Base-by-base conservation (phyloP, 2,797 vertebrate genomes). In the Myioborus melanocephalus region DNA sequence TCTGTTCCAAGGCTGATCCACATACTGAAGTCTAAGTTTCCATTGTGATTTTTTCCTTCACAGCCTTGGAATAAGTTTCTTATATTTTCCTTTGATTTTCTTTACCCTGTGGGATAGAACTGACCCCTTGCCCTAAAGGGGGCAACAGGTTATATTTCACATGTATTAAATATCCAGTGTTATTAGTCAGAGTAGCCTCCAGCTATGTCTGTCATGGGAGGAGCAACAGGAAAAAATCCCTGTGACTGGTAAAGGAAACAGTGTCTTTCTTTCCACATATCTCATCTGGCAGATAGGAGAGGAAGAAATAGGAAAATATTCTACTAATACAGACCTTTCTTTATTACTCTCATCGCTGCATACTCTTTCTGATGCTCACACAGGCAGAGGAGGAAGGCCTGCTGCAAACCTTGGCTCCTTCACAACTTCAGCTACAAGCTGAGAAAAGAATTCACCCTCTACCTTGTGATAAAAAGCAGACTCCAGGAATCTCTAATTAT, bases 401-500 rank as follows among this genome's bases (percentile, higher is more conserved):
- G 46, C 68, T 93, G 56, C 57, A 87, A 49, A 64, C 46, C 68
- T 56, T 89, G 87, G 56, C 68, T 94, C 53, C 50, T 87, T 61
- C 71, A 57, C 1, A 2, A 75, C 53, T 75, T 39, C 60, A 92
- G 55, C 39, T 61, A 52, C 4, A 1, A 89, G 66, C 39, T 27
- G 50, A 85, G 84, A 55, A 75, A 90, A 87, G 60, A 87, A 92
- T 81, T 81, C 68, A 61, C 55, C 39, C 34, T 95, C 87, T 72
- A 56, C 55, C 59, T 61, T 49, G 28, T 0, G 0, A 85, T 87
- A 65, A 83, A 93, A 89, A 94, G 72, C 71, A 93, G 75, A 85
- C 71, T 92, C 39, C 59, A 61, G 56, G 88, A 92, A 94, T 92
- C 92, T 83, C 73, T 73, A 61, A 90, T 93, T 91, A 75, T 87